phyloP scores from a whole-genome alignment of 2,113 vertebrate species.

The Rhinolophus ferrumequinum region DNA sequence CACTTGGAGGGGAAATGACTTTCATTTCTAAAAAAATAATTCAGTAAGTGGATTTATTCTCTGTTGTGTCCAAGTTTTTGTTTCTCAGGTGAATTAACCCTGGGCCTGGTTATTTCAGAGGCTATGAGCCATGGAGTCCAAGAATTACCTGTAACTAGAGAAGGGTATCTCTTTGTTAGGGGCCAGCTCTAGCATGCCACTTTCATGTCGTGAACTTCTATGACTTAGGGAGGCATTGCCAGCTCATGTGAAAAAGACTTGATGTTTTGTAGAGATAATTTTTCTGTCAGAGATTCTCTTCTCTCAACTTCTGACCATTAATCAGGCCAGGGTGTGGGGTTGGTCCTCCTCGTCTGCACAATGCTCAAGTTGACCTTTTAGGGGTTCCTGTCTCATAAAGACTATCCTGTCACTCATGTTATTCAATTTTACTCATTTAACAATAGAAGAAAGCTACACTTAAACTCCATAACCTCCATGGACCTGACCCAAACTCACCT shows the following conservation, averaged over 20 bases:
- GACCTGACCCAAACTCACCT: neutral
- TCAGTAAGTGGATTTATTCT: neutral
- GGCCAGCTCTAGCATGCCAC: neutral
- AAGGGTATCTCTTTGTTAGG: rapidly evolving
- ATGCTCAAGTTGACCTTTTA: neutral
- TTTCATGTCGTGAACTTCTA: no score
- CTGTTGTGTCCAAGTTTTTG: neutral
- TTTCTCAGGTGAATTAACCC: neutral
- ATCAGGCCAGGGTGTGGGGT: neutral
- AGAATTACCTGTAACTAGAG: neutral
- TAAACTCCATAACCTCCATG: neutral
- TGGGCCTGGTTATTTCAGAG: neutral
- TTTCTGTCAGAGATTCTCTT: neutral
- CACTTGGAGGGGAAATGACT: neutral
- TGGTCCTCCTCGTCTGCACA: neutral
- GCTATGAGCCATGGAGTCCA: neutral
- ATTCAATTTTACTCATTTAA: neutral
- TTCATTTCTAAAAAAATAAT: neutral
- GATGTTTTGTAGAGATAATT: neutral
- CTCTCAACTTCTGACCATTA: neutral
- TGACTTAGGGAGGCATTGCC: no score
- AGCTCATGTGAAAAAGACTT: neutral
- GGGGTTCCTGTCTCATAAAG: neutral
- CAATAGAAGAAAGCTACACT: neutral
- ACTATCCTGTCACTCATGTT: neutral